phyloP scores from a whole-genome alignment of 2,888 invertebrate species.

The Drosophila rubida region DNA sequence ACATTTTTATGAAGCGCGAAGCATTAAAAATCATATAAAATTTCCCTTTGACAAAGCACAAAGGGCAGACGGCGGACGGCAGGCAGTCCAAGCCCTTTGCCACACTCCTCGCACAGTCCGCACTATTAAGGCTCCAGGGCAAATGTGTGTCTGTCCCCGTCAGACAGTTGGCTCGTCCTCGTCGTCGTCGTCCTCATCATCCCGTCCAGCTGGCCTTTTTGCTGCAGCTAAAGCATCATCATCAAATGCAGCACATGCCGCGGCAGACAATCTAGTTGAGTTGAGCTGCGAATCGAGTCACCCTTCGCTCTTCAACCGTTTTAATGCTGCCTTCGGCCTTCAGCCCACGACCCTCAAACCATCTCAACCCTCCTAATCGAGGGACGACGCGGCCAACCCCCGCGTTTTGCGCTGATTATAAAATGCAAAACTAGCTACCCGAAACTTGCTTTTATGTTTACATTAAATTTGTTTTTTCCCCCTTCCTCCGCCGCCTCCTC shows the following conservation, averaged over 20 bases:
- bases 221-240: slow-evolving; percentile 43
- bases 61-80: slow-evolving; percentile 46
- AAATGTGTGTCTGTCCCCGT: slow-evolving; percentile 29
- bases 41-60: slow-evolving; percentile 69
- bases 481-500: not conserved
- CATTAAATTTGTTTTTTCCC: slow-evolving; percentile 61
- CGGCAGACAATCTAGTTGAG: slow-evolving; percentile 28
- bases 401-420: slow-evolving; percentile 66
- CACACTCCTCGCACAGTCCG: slow-evolving; percentile 22
- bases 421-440: slow-evolving; percentile 74
- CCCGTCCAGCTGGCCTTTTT: slow-evolving; percentile 29
- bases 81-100: slow-evolving; percentile 6
- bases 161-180: slow-evolving; percentile 10
- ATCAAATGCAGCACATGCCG: slow-evolving; percentile 65
- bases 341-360: slow-evolving; percentile 30
- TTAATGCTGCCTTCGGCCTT: slow-evolving; percentile 19
- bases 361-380: slow-evolving; percentile 58
- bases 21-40: slow-evolving; percentile 74
- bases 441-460: slow-evolving; percentile 75
- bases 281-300: slow-evolving; percentile 34
- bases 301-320: slow-evolving; percentile 20
- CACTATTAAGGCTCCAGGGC: slow-evolving; percentile 67
- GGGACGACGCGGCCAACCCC: slow-evolving; percentile 52
- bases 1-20: slow-evolving; percentile 77
- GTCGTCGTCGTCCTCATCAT: not conserved